phyloP scores from a whole-genome alignment of 2,888 invertebrate species.

The Sarcophaga rosellei region DNA sequence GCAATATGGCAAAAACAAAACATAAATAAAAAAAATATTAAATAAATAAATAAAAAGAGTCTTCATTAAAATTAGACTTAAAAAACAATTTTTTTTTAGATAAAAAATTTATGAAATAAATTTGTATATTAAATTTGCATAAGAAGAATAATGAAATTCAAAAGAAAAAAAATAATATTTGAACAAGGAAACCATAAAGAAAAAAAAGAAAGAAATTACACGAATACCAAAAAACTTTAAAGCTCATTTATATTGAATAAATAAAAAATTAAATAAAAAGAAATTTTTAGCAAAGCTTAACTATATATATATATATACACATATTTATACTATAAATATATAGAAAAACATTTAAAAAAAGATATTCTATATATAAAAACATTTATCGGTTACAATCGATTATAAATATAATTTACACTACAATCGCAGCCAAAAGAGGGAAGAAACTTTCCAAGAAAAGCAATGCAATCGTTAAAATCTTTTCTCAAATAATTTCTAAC shows the following conservation, averaged over 20 bases:
- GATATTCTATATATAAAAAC: background rate
- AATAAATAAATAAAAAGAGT: constrained; percentile 34
- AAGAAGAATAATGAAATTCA: background rate
- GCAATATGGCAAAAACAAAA: constrained; percentile 48
- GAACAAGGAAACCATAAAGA: constrained; percentile 2
- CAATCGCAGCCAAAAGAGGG: background rate
- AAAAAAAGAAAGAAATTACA: constrained; percentile 7
- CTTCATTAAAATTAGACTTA: constrained; percentile 56
- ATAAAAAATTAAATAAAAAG: background rate
- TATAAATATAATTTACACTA: constrained; percentile 31
- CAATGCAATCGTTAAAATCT: too few species aligned
- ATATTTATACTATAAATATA: background rate
- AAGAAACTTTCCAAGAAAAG: too few species aligned
- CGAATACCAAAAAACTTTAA: constrained; percentile 22
- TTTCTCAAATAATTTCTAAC: too few species aligned
- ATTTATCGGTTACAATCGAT: constrained; percentile 30
- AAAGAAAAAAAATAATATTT: constrained; percentile 24
- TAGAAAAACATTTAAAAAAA: constrained; percentile 13
- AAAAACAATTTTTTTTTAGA: constrained; percentile 55
- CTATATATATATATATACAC: background rate
- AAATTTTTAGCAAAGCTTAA: constrained; percentile 63
- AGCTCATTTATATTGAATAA: constrained; percentile 58
- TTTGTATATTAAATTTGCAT: constrained; percentile 58
- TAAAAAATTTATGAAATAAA: constrained; percentile 67
- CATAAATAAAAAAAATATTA: background rate